Percentiles rank a stretch among this genome's conserved stretches.
Evolutionary conservation across 2,888 invertebrate genomes (phyloP).

Genomic region (Oscheius sp.): DNA sequence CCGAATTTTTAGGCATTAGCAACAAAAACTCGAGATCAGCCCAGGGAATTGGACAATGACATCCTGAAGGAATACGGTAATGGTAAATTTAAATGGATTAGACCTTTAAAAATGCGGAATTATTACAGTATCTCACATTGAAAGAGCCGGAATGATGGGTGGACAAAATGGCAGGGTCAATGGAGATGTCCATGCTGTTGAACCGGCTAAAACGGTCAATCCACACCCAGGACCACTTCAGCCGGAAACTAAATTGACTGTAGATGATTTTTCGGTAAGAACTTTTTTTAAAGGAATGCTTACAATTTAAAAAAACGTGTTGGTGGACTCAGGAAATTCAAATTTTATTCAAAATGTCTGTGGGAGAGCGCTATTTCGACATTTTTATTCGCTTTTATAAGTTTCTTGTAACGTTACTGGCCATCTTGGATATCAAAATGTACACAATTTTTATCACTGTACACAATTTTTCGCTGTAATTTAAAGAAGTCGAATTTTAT

Average conservation of each 20-base stretch:
- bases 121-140: constrained; percentile 63
- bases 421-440: too few relatives aligned
- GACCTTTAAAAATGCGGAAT: not conserved
- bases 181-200: constrained; percentile 52
- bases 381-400: too few relatives aligned
- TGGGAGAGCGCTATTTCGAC: too few relatives aligned
- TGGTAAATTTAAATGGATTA: constrained; percentile 40
- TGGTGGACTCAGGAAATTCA: too few relatives aligned
- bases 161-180: constrained; percentile 39
- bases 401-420: too few relatives aligned
- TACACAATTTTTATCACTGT: too few relatives aligned
- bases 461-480: too few relatives aligned
- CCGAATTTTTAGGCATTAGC: constrained; percentile 46
- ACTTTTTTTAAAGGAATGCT: not conserved
- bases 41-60: constrained; percentile 48
- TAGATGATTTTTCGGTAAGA: constrained; percentile 45
- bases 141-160: constrained; percentile 55
- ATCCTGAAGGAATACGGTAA: constrained; percentile 62
- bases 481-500: too few relatives aligned
- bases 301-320: too few relatives aligned
- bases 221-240: constrained; percentile 42
- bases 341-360: too few relatives aligned
- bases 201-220: constrained; percentile 61
- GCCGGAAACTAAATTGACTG: constrained; percentile 49
- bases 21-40: constrained; percentile 38